Base-by-base conservation (phyloP, 2,797 vertebrate species). In the Benthosema pterotum region DNA sequence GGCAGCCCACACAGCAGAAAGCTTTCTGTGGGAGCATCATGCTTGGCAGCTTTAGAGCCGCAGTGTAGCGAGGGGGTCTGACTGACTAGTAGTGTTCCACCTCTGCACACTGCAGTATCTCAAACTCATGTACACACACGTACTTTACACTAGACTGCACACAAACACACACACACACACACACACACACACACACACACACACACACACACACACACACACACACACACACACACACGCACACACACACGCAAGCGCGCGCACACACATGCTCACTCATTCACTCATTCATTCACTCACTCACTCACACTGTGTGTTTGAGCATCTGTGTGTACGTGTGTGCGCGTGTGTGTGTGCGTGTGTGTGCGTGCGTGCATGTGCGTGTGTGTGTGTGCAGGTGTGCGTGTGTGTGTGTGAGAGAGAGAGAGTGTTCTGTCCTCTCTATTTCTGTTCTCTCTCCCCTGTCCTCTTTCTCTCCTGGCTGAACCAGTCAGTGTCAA, bases 91-190 rank as follows among this genome's bases (percentile, higher is more conserved):
- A n/a, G 18, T 45, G 45, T 43, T 71, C 57, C 60, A 77, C 73
- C 67, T 68, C 65, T 48, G 54, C 52, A 54, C 60, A 59, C 19
- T 57, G 47, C 14, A 28, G 46, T 45, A 16, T 72, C 45, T 58
- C 25, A 19, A 59, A 15, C 51, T 65, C 52, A 12, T 17, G 32
- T 18, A 32, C 60, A 25, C 48, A 28, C 60, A 63, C 28, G 42
- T 48, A 64, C 25, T 56, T 17, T 9, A 32, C 42, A 17, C 18
- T 42, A 53, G 42, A 63, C 52, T 43, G 32, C 32, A 38, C 32
- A 11, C 50, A 62, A 7, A 43, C 11, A 45, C 17, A 52, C 17
- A 52, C n/a, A 46, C 42, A 63, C 22, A 25, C 22, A 2, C 22
- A 25, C 3, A 15, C 14, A 45, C 38, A 19, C 12, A 42, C 38